Evolutionary conservation across 2,113 vertebrate species (phyloP), one percentile per base, ranked within the genome.

Genomic region (Lanius ludovicianus): DNA sequence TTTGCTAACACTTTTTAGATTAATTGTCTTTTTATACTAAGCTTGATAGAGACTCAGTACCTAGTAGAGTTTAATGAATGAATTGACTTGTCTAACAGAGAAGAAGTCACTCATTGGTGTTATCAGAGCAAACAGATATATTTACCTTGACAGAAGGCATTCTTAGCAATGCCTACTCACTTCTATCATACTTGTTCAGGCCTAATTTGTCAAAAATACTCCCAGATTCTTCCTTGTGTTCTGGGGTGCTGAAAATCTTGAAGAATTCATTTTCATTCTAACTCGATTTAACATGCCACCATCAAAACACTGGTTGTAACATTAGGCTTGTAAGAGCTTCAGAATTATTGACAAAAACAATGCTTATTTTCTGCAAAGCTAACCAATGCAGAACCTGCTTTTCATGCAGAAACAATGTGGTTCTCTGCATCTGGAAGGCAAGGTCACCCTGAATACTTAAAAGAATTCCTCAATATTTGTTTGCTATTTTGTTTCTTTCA

Each of bases 401-500:
- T 87, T 78, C n/a, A 24, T 47, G 35, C 11, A 68, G 52, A 89
- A 90, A 60, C 2, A 5, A 46, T 28, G 9, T 24, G 24, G 28
- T 81, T 84, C 50, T 81, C 56, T 83, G 13, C 22, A 50, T 68
- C 47, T 60, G 77, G 31, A 89, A 80, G 62, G 21, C 42, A 77
- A 76, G 25, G 67, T 50, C 57, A 76, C 24, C 41, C 35, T 57
- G 47, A 55, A 69, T 74, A 85, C n/a, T 84, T 87, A 80, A 80
- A 89, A 90, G 23, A 90, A 46, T 83, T 87, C 44, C 33, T 89
- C 9, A 8, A 5, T 44, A 33, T 93, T 95, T 89, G 47, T 91
- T 87, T 39, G 31, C 42, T 82, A 1, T 42, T 96, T 94, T 71
- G 23, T 89, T 91, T 93, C 67, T 94, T 95, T 89, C 70, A 73